Evolutionary conservation across 2,113 vertebrate genomes (phyloP).

Genomic region (Gnathonemus echidnorhynchus): DNA sequence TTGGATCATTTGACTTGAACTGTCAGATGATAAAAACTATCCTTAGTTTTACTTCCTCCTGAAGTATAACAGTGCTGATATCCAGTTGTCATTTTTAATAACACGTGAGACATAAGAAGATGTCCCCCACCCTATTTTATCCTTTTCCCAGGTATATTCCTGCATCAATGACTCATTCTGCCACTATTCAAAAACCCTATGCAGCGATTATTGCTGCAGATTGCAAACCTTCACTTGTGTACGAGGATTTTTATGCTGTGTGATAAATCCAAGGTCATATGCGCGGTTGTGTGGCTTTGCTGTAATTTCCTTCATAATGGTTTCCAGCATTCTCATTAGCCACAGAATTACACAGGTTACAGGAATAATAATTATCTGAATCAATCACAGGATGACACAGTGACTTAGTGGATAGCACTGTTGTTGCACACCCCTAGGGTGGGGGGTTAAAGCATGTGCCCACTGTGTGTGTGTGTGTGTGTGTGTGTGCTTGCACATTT

Average conservation of each 20-base stretch:
- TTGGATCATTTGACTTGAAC: neutral
- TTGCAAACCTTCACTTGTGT: neutral
- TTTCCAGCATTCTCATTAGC: constrained; percentile 16
- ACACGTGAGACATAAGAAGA: neutral
- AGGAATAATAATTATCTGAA: constrained; percentile 21
- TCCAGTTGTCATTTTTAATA: neutral
- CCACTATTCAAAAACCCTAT: neutral
- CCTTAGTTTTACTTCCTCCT: neutral
- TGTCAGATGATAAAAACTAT: neutral
- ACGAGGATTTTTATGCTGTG: neutral
- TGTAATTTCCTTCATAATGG: constrained; percentile 20
- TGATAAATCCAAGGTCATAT: constrained; percentile 19
- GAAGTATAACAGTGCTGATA: neutral
- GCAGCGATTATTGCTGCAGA: neutral
- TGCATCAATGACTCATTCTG: neutral
- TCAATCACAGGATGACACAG: constrained; percentile 14
- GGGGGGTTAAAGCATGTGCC: neutral
- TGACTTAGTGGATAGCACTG: neutral
- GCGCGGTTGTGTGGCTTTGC: neutral
- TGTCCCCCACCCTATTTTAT: neutral
- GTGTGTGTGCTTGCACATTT: neutral
- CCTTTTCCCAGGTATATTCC: neutral
- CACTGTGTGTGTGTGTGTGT: neutral
- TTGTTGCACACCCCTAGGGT: neutral
- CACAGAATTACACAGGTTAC: constrained; percentile 11